Conservation (phyloP, 1,140 invertebrate genomes). For the Glomeris maerens region DNA sequence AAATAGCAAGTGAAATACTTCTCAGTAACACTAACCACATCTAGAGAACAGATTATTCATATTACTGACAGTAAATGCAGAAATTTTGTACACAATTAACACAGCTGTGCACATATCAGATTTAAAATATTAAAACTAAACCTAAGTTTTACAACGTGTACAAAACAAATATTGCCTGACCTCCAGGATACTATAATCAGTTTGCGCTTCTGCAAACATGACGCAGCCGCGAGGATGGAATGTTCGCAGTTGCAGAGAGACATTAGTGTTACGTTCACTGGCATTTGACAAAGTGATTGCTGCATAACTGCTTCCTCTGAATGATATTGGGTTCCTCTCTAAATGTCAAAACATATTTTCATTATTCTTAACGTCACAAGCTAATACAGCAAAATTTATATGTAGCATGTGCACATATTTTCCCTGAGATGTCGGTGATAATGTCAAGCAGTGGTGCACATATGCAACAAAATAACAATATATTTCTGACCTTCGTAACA, state of each 20-base stretch:
- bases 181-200: constrained; percentile 82
- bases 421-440: too few species aligned
- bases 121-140: too few species aligned
- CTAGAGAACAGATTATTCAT: too few species aligned
- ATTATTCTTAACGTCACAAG: too few species aligned
- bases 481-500: constrained; percentile 19
- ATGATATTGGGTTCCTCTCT: constrained; percentile 52
- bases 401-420: too few species aligned
- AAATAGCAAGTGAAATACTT: constrained; percentile 12
- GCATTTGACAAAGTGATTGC: constrained; percentile 50
- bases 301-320: constrained; percentile 69
- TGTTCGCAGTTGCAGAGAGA: constrained; percentile 67
- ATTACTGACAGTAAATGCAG: neutral
- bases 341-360: constrained; percentile 9
- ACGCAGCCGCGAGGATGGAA: constrained; percentile 69
- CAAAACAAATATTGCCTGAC: constrained; percentile 34
- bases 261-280: constrained; percentile 62
- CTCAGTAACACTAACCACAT: neutral
- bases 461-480: too few species aligned
- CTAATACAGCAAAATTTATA: too few species aligned
- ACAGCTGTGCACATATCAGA: too few species aligned
- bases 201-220: constrained; percentile 65
- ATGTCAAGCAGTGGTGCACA: too few species aligned
- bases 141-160: too few species aligned
- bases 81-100: neutral